Percentiles rank a stretch among this genome's conserved stretches.
Evolutionary conservation across 2,797 vertebrate species (phyloP).

Genomic region (Premnoplex brunnescens): DNA sequence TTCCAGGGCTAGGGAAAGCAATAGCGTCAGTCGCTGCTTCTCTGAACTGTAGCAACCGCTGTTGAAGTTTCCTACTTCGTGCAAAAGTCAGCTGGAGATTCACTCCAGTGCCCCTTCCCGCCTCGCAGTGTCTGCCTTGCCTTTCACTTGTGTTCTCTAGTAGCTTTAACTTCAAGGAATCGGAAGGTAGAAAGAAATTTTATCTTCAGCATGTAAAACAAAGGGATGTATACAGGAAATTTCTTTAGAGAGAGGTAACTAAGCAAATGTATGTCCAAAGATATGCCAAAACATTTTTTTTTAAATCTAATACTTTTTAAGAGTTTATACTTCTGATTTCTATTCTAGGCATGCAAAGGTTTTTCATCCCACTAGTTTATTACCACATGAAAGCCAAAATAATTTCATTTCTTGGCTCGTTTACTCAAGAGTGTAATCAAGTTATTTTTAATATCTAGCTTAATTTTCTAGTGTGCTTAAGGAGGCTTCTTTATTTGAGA

Average conservation of each 20-base stretch:
- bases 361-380: neutral
- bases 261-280: neutral
- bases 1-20: neutral
- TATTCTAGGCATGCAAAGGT: neutral
- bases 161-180: neutral
- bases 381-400: neutral
- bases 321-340: neutral
- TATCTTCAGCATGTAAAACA: constrained; percentile 19
- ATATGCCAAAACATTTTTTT: neutral
- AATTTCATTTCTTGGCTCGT: neutral
- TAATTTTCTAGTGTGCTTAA: neutral
- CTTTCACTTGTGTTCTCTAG: neutral
- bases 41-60: neutral
- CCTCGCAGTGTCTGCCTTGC: neutral
- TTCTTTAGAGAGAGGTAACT: neutral
- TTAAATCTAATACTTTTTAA: neutral
- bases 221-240: neutral
- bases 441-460: neutral
- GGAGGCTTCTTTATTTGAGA: neutral
- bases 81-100: neutral
- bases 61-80: neutral
- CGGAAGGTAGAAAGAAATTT: neutral
- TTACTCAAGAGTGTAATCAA: neutral
- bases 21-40: neutral
- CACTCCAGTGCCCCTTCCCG: neutral